Conservation (phyloP, 2,888 invertebrate species). For the Aspidapion aeneum region DNA sequence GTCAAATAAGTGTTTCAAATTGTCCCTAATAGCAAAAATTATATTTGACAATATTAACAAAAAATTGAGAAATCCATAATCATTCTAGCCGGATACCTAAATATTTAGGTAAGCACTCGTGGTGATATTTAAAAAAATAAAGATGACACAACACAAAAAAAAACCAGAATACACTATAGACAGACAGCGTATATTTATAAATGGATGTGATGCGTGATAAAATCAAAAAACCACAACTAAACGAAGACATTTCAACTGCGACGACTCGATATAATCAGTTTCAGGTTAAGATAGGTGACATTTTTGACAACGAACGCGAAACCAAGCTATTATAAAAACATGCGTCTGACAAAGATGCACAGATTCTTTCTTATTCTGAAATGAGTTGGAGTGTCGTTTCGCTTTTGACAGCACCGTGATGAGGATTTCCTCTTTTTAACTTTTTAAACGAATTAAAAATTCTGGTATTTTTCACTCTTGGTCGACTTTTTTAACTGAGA, state of each 20-base stretch:
- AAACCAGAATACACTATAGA: background rate
- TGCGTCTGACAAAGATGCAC: too few species aligned
- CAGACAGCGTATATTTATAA: background rate
- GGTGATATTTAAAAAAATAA: background rate
- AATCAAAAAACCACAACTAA: background rate
- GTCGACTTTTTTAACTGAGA: background rate
- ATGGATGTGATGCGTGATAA: background rate
- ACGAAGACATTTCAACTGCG: slow-evolving; percentile 2
- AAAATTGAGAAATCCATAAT: too few species aligned
- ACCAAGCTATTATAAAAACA: too few species aligned
- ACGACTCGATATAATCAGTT: slow-evolving; percentile 1
- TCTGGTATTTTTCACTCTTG: slow-evolving; percentile 37
- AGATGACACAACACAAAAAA: background rate
- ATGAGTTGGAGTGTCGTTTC: too few species aligned
- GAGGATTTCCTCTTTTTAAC: slow-evolving; percentile 44
- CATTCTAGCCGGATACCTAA: too few species aligned
- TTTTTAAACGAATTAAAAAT: slow-evolving; percentile 40
- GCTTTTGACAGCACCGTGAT: slow-evolving; percentile 41
- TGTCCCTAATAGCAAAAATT: too few species aligned
- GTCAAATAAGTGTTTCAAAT: too few species aligned
- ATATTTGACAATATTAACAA: too few species aligned
- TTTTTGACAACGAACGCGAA: too few species aligned
- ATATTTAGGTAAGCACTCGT: too few species aligned
- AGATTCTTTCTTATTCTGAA: too few species aligned
- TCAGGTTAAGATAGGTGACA: too few species aligned